A percentile compares a stretch with the other conserved stretches of the same genome.
Conservation (phyloP, 2,888 invertebrate species). For the Drosophila sordidula region DNA sequence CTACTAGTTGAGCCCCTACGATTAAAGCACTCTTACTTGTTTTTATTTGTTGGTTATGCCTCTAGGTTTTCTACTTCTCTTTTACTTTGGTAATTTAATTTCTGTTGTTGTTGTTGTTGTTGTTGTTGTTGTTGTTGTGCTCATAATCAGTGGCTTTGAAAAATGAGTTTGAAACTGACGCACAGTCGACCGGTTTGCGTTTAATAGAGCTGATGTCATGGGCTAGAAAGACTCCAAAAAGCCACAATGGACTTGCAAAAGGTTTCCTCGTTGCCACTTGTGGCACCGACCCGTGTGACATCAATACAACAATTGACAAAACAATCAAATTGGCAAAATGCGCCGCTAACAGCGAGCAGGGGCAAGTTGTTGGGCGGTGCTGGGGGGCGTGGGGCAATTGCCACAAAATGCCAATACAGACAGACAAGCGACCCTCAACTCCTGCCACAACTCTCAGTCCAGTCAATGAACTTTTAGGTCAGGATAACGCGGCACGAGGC, state of each 20-base stretch:
- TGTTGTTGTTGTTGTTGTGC: slow-evolving; percentile 19
- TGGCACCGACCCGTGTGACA: slow-evolving; percentile 51
- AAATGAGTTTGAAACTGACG: slow-evolving; percentile 53
- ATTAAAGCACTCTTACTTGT: neutral
- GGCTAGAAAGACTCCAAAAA: slow-evolving; percentile 38
- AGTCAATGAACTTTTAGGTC: slow-evolving; percentile 76
- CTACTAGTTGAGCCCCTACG: neutral
- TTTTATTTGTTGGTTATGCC: slow-evolving; percentile 6
- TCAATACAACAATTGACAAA: slow-evolving; percentile 68
- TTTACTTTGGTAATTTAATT: slow-evolving; percentile 45
- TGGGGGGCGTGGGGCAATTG: neutral
- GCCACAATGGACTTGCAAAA: slow-evolving; percentile 49
- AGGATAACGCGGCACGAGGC: slow-evolving; percentile 29
- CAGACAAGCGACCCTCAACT: slow-evolving; percentile 27
- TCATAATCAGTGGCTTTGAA: slow-evolving; percentile 66
- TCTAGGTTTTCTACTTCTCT: slow-evolving; percentile 39
- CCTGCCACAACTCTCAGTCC: slow-evolving; percentile 54
- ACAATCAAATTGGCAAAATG: slow-evolving; percentile 34
- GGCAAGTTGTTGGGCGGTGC: neutral
- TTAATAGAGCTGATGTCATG: slow-evolving; percentile 73
- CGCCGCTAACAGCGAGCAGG: slow-evolving; percentile 33
- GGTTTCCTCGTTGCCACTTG: slow-evolving; percentile 51
- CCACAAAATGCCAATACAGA: slow-evolving; percentile 66
- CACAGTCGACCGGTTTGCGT: slow-evolving; percentile 67
- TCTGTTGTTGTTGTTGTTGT: slow-evolving; percentile 17